Evolutionary conservation across 2,888 invertebrate genomes (phyloP).

Genomic region (Steinernema hermaphroditum): DNA sequence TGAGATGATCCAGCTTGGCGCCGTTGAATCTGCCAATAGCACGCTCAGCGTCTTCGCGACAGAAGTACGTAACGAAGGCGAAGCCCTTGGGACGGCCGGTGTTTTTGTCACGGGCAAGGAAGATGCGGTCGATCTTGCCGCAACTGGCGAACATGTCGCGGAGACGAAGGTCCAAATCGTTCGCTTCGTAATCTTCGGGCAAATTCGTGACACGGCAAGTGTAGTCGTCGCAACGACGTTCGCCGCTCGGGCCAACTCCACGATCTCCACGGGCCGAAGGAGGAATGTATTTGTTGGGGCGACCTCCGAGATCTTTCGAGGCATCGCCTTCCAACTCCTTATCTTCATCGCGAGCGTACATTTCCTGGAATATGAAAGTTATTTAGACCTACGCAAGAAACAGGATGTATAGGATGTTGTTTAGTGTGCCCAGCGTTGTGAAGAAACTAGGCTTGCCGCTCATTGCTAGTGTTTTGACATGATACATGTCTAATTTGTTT

Average conservation of each 20-base stretch:
- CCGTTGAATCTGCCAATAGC: slow-evolving; percentile 76
- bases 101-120: slow-evolving; percentile 84
- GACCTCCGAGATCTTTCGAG: slow-evolving; percentile 24
- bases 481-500: too few relatives aligned
- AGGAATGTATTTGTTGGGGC: slow-evolving; percentile 41
- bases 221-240: slow-evolving; percentile 69
- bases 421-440: too few relatives aligned
- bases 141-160: slow-evolving; percentile 92
- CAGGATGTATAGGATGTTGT: slow-evolving; percentile 30
- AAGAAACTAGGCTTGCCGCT: too few relatives aligned
- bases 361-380: slow-evolving; percentile 42
- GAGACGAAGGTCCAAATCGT: slow-evolving; percentile 78
- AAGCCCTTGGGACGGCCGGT: slow-evolving; percentile 77
- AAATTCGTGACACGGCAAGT: slow-evolving; percentile 96
- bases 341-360: slow-evolving; percentile 51
- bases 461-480: too few relatives aligned
- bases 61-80: slow-evolving; percentile 95
- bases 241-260: slow-evolving; percentile 22
- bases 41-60: slow-evolving; percentile 76
- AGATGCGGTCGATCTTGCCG: slow-evolving; percentile 81
- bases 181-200: slow-evolving; percentile 80
- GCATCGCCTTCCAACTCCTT: slow-evolving; percentile 47
- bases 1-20: slow-evolving; percentile 79
- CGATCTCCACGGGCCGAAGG: slow-evolving; percentile 42
- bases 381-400: background rate